Evolutionary conservation across 2,113 vertebrate species (phyloP).

Genomic region (Oxygymnocypris stewartii): DNA sequence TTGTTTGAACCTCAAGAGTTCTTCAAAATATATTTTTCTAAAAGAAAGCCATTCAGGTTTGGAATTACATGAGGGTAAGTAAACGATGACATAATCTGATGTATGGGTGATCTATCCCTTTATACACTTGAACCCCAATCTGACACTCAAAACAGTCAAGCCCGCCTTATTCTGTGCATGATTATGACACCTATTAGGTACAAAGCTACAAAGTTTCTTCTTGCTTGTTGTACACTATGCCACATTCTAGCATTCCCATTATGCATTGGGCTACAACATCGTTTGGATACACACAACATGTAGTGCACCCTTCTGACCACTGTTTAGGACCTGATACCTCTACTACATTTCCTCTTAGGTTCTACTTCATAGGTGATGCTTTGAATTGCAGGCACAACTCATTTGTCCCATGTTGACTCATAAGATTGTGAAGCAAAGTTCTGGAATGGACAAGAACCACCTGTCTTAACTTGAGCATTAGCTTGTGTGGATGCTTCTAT

Average conservation of each 20-base stretch:
- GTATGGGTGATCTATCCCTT: too few species aligned
- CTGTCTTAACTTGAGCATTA: background rate
- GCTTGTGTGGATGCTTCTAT: background rate
- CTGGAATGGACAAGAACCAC: background rate
- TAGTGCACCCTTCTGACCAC: background rate
- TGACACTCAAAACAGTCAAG: background rate
- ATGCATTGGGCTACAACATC: background rate
- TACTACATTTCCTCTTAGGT: too few species aligned
- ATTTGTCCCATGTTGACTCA: background rate
- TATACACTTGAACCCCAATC: background rate
- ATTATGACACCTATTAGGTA: background rate
- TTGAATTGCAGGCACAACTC: background rate
- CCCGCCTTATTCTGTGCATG: background rate
- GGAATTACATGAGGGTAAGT: background rate
- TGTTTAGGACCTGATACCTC: background rate
- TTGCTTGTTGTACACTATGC: background rate
- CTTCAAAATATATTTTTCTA: background rate
- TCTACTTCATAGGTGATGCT: too few species aligned
- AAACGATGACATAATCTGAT: background rate
- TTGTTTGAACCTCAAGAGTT: background rate
- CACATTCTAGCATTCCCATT: background rate
- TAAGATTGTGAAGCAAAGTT: background rate
- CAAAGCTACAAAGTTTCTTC: background rate
- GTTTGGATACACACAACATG: background rate
- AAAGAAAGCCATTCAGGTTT: background rate